A percentile compares a stretch with the other conserved stretches of the same genome.
phyloP scores from a whole-genome alignment of 2,797 vertebrate genomes.

The Clarias laeviceps region DNA sequence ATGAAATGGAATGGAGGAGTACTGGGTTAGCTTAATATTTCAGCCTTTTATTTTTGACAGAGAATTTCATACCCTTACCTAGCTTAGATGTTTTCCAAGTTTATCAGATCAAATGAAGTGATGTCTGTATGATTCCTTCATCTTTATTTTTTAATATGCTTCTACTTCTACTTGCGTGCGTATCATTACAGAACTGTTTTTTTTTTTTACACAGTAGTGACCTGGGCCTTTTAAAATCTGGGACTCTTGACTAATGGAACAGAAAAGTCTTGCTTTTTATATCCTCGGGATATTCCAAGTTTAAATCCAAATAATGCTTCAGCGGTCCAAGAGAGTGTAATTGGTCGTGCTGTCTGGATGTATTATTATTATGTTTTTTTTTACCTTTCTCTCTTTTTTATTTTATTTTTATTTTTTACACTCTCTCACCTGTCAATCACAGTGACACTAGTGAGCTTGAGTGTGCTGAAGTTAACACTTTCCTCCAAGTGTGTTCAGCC shows the following conservation, averaged over 20 bases:
- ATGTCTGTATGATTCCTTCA: background rate
- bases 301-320: background rate
- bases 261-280: background rate
- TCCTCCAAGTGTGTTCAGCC: background rate
- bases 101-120: background rate
- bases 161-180: background rate
- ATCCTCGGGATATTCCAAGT: background rate
- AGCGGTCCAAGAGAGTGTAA: background rate
- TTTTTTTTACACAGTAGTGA: no score
- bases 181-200: background rate
- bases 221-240: background rate
- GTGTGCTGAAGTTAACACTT: background rate
- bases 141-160: background rate
- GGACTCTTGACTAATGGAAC: background rate
- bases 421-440: background rate
- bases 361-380: background rate
- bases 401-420: no score
- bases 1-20: slow-evolving; percentile 37
- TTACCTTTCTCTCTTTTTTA: no score
- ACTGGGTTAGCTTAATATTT: slow-evolving; percentile 22
- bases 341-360: background rate
- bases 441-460: background rate
- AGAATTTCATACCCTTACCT: background rate
- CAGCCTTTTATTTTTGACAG: background rate
- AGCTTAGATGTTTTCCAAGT: no score